Evolutionary conservation across 2,888 invertebrate species (phyloP), one percentile per base, ranked within the genome.

Genomic region (Sacculina carcini): DNA sequence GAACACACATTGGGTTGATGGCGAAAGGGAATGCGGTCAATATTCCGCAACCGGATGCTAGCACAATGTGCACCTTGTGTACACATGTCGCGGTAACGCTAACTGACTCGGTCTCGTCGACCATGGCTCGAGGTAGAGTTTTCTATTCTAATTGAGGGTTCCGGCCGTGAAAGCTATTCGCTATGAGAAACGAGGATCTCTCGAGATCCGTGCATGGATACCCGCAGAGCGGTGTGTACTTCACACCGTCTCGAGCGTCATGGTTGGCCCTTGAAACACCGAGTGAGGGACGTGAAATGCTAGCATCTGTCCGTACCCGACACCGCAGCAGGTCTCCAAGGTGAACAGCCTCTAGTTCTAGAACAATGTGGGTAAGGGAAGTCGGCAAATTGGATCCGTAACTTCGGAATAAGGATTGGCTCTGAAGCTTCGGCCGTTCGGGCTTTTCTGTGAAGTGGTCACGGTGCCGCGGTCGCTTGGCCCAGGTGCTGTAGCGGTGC

Each of bases 241-340:
- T 61, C 61, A 63, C 60, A 62, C 59, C 56, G 60, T 63, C 61
- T 57, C 59, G 59, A 56, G 59, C 56, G 57, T 57, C 58, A 52
- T 53, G 54, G 58, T 55, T 58, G 64, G 59, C 57, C 64, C 66
- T 61, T 66, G 63, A 66, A 67, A 66, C 64, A 62, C 61, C 61
- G 66, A n/a, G n/a, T 60, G 64, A 65, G 62, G 60, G 60, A 53
- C 52, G 55, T 38, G 38, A 19, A 21, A 21, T 38, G 19, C 38
- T n/a, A 68, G 64, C 63, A 62, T 65, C 68, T 64, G 68, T 60
- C 70, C 73, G 74, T 75, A 75, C 74, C 73, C 70, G 74, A 73
- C 75, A 73, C 75, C 74, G 74, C 75, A 76, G 72, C 75, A 75
- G 76, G 75, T 77, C 73, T 76, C 75, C 75, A 75, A n/a, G 75